Base-by-base conservation (phyloP, 2,113 vertebrate genomes). In the Dicerorhinus sumatrensis region DNA sequence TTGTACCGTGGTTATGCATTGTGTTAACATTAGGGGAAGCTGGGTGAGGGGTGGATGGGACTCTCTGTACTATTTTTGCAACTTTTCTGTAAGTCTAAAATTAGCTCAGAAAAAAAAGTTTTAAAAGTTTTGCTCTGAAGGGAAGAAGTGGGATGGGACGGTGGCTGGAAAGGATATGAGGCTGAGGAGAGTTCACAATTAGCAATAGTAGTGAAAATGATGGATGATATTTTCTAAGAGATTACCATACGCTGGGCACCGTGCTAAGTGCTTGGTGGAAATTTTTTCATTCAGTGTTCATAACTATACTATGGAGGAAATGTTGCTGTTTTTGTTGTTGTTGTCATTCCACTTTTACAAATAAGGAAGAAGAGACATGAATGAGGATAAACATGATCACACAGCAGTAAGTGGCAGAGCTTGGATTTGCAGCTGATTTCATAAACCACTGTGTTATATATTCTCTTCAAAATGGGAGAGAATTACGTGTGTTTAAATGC, bases 61-160 rank as follows among this genome's bases (percentile, higher is more conserved):
- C 51, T 76, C 48, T 79, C 29, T 83, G 42, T 48, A 76, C 14
- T 65, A 76, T 36, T 87, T 84, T 48, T 63, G 31, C 51, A 83
- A 80, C 21, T 94, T 94, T 93, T 83, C 21, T 92, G 4, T 60
- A 87, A 77, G 23, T 60, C 25, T 97, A 91, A 90, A 87, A 54
- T 76, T 76, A 81, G 33, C 62, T 94, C 21, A 12, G 14, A 9
- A 65, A 69, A 75, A 86, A 29, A 33, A 31, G 7, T 16, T 63
- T 65, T 94, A 23, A 20, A 69, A 25, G 87, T 76, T 91, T 94
- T 91, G 1, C 3, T 91, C 33, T 91, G 21, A 93, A 91, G 10
- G 13, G 23, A 81, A 89, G 8, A 17, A 39, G 4, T 51, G 67
- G 58, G 17, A 70, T 46, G 11, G 60, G 31, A 27, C 20, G 7